Base-by-base conservation (phyloP, 2,113 vertebrate species). In the Clupea harengus region DNA sequence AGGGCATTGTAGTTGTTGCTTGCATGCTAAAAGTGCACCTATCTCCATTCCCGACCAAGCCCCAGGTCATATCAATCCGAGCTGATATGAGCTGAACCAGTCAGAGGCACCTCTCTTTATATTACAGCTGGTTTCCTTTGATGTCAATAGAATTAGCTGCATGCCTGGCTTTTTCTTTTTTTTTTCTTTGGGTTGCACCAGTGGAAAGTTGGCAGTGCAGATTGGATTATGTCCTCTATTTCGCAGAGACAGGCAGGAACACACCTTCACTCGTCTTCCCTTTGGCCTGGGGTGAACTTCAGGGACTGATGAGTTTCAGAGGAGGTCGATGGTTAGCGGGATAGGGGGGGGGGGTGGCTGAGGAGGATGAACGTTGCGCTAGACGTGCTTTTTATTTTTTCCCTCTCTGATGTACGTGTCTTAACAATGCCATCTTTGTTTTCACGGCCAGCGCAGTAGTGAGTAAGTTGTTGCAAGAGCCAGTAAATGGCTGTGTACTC, bases 261-360 rank as follows among this genome's bases (percentile, higher is more conserved):
- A 83, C 81, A 85, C 83, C 60, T 82, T 86, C 64, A 75, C 81
- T 47, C 50, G 64, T 82, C 85, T 84, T 85, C 82, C 64, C 82
- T 87, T 80, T 64, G 60, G 15, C 39, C 32, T 84, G 80, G 47
- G 39, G 50, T 80, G 52, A 82, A 84, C 46, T 5, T 13, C 11
- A 13, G 25, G 10, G 11, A 5, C 11, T 72, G 25, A 72, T 28
- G 64, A 28, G 64, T 28, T 72, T 9, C 25, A 72, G 64, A 32
- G 64, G 10, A 64, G 57, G 18, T 64, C 39, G 39, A 39, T 2
- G 39, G 39, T 13, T 46, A 47, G 50, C 75, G 4, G 28, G 32
- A 72, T 82, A 75, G 39, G 39, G 39, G 3, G 1, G 8, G 82
- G 39, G 39, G 39, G 3, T 22, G 8, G 18, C 6, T 28, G 25